Evolutionary conservation across 1,140 invertebrate species (phyloP), one percentile per base, ranked within the genome.

Genomic region (Drosophila jambulina): DNA sequence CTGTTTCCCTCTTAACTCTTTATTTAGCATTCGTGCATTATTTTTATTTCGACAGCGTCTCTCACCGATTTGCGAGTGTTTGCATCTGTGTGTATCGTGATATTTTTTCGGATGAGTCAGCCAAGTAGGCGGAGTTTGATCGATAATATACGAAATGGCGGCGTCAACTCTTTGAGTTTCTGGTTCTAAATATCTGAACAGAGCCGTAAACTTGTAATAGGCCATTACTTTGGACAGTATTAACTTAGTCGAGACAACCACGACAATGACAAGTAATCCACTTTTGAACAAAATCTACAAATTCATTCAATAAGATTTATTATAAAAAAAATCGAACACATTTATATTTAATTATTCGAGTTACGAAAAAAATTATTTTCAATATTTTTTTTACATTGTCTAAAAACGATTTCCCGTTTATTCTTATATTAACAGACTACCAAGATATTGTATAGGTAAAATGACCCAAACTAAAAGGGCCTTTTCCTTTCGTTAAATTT

Each of bases 101-200:
- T 51, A 36, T 46, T 43, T 25, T 40, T 21, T 21, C 40, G 56
- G 38, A 23, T 63, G 49, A 57, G 57, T 82, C 45, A 51, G 45
- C 40, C n/a, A 25, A 60, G 74, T 72, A 75, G 87, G 87, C 87
- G 87, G 87, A 91, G 87, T 91, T 91, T 91, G 82, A 87, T 91
- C 87, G 75, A 91, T 91, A 91, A 57, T 85, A 70, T 49, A 70
- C 45, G 71, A 79, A 85, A 90, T 90, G 85, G 85, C 86, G 85
- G 85, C 86, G 86, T 82, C 75, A 75, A 86, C 75, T 84, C 77
- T 80, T 81, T 90, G 46, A 68, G 43, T 21, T 25, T 15, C 21
- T 34, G 12, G 6, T 34, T 34, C 21, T 13, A 12, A 54, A 36
- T 23, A 36, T 34, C 29, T 17, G 15, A 10, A 12, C 23, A 36